Percentiles rank a stretch among this genome's conserved stretches.
These are phyloP conservation scores for Clarias magur DNA, from an alignment of 2,113 vertebrate genomes.

Conservation along the genomic window DNA sequence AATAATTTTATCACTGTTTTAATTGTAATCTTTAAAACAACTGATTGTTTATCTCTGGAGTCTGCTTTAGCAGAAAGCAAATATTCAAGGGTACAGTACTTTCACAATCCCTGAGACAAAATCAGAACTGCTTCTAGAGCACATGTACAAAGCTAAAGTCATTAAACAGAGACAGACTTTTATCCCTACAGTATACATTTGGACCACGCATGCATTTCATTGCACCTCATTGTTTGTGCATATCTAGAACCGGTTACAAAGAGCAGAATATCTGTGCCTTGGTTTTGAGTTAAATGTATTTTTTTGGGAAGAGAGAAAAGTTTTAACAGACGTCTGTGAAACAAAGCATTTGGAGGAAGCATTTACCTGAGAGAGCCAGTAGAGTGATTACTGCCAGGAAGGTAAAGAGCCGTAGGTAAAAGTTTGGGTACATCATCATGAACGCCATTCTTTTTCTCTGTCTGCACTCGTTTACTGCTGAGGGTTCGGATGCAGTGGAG, in stretches of 20 bases:
- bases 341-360: background rate
- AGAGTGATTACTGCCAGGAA: conserved; percentile 60
- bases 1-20: background rate
- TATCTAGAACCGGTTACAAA: background rate
- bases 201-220: background rate
- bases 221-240: background rate
- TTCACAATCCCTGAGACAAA: background rate
- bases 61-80: background rate
- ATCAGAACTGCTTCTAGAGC: background rate
- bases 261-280: background rate
- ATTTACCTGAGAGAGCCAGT: conserved; percentile 67
- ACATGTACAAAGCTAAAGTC: background rate
- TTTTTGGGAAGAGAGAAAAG: background rate
- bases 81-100: background rate
- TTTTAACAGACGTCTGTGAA: background rate
- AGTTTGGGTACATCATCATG: conserved; percentile 64
- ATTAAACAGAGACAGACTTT: background rate
- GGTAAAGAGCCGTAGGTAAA: conserved; percentile 58
- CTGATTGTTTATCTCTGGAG: background rate
- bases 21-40: background rate
- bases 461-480: conserved; percentile 29
- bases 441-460: conserved; percentile 2
- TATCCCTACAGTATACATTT: background rate
- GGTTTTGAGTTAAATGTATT: background rate
- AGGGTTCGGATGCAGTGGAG: conserved; percentile 33